Evolutionary conservation across 1,140 invertebrate genomes (phyloP), one percentile per base, ranked within the genome.

Genomic region (Belonocnema kinseyi): DNA sequence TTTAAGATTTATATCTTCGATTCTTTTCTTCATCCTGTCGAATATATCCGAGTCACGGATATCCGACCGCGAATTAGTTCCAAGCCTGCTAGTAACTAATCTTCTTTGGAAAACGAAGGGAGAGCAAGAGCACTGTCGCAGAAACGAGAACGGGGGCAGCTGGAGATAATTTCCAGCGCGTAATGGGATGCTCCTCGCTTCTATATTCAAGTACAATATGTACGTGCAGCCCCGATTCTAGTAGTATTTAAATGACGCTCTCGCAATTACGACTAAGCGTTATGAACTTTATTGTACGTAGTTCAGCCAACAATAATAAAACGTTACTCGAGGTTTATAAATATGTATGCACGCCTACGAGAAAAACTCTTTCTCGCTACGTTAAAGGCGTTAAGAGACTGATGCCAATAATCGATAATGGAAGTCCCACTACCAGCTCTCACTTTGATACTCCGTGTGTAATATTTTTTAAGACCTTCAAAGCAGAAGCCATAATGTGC

Each of bases 61-160:
- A 80, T 70, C 77, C 77, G 77, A 83, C 82, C 82, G 78, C 80
- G 78, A 82, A 83, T 83, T 83, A 77, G 80, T 82, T 80, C 74
- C 74, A 73, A 56, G 70, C 72, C 76, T 75, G 79, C 77, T 77
- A 73, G 76, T 74, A 66, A 80, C 80, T 82, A 83, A 85, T 81
- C 78, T 83, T 81, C 79, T 84, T 82, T 79, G 78, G 70, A 72
- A 77, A 79, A 81, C 73, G 54, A 52, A 61, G 54, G 61, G 76
- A 74, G 72, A 66, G 72, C 50, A 58, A 56, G 72, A 53, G 56
- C 51, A 71, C 61, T 52, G 54, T 66, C 50, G 72, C 33, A 66
- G 61, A 66, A 46, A 66, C 61, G 61, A 66, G 61, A 66, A 66
- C 46, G 14, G 61, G 14, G 61, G 61, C 46, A 66, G 26, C 61